Conservation (phyloP, 2,888 invertebrate genomes). For the Tenthredo mesomela region DNA sequence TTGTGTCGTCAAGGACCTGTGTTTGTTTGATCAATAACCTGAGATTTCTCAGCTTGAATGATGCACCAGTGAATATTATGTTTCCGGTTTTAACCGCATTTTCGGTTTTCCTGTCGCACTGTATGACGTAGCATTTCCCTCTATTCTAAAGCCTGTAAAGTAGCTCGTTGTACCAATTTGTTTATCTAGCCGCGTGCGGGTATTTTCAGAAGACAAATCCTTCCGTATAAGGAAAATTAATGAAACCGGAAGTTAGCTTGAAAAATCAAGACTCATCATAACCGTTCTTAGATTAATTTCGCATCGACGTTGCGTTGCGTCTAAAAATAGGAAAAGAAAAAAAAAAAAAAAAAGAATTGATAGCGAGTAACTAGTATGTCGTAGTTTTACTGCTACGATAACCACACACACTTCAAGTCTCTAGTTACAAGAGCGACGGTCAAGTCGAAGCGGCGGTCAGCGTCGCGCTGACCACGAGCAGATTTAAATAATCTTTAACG, state of each 20-base stretch:
- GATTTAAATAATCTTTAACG: conserved; percentile 31
- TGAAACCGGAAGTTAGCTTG: not conserved
- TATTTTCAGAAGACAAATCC: not conserved
- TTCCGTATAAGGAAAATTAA: not conserved
- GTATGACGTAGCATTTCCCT: not conserved
- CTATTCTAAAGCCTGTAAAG: not conserved
- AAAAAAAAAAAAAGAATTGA: not conserved
- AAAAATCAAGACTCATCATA: not conserved
- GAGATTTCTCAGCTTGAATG: not conserved
- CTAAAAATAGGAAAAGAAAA: not conserved
- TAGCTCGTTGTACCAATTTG: not conserved
- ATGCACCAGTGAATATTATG: not conserved
- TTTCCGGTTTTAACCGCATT: not conserved
- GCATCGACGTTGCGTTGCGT: not conserved
- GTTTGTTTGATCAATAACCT: conserved; percentile 27
- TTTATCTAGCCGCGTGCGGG: not conserved
- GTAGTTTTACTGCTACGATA: conserved; percentile 43
- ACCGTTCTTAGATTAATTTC: not conserved
- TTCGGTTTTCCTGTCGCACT: not conserved
- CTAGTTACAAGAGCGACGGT: conserved; percentile 47
- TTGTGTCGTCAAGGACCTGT: not conserved
- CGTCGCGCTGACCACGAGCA: conserved; percentile 16
- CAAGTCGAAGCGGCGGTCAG: conserved; percentile 31
- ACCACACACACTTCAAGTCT: conserved; percentile 39
- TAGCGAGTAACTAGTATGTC: not conserved